Base-by-base conservation (phyloP, 2,113 vertebrate species). In the Pavo muticus region DNA sequence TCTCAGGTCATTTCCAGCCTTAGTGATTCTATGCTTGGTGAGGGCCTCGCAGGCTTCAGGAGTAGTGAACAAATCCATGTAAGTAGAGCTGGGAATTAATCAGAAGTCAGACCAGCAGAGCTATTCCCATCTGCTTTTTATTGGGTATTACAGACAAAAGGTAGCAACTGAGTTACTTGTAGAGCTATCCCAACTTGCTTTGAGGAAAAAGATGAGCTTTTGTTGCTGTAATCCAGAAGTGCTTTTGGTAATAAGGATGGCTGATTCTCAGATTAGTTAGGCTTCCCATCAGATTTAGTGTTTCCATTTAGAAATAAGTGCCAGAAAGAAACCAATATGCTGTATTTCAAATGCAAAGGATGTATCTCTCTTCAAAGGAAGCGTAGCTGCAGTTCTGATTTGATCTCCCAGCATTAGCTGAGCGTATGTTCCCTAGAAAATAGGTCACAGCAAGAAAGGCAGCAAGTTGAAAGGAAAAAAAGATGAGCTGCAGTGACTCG, bases 401-500 rank as follows among this genome's bases (percentile, higher is more conserved):
- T 80, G 68, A 77, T 94, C 81, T 93, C 37, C 42, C 45, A 76
- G 73, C 77, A 27, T 90, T 90, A 89, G 47, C 84, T 72, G 75
- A 90, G 79, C 72, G 40, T 87, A 45, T 59, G 39, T 39, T 90
- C 73, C 59, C 27, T 72, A 84, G 88, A 94, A 97, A 95, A 82
- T 90, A 88, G 96, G 93, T 94, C 94, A 94, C 64, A 83, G 71
- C 57, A 69, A 95, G 86, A 88, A 86, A 88, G 45, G 57, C 69
- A 72, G 74, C n/a, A 79, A 79, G 87, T 69, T 72, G 77, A 70
- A 94, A 92, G 30, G 10, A 39, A 82, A 93, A 27, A 70, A 87
- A 82, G 78, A 91, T 60, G 77, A 96, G 54, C 8, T 3, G 16
- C n/a, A 54, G 44, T 90, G 78, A 92, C 81, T 84, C 15, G 39